Evolutionary conservation across 2,888 invertebrate species (phyloP).

Genomic region (Drosophila koepferae): DNA sequence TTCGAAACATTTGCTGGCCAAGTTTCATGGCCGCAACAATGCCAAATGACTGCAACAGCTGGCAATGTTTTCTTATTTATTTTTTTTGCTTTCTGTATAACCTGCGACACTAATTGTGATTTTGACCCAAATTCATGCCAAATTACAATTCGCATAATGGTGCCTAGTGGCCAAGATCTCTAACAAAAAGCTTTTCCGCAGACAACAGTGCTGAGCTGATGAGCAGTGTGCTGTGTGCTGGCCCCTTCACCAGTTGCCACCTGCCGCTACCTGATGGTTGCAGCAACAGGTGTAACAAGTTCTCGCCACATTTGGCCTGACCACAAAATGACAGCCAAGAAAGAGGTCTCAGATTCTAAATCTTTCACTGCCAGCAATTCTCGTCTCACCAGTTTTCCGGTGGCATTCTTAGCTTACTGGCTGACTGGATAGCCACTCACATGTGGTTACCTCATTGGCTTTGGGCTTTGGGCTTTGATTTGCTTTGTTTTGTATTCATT

Average conservation of each 20-base stretch:
- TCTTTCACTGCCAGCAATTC: slow-evolving; percentile 44
- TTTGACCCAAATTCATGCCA: slow-evolving; percentile 77
- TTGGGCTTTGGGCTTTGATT: slow-evolving; percentile 30
- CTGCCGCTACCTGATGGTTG: slow-evolving; percentile 5
- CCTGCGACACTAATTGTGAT: slow-evolving; percentile 72
- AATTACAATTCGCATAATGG: slow-evolving; percentile 68
- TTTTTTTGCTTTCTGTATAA: slow-evolving; percentile 29
- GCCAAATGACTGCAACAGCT: slow-evolving; percentile 32
- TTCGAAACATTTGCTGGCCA: slow-evolving; percentile 6
- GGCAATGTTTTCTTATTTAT: slow-evolving; percentile 8
- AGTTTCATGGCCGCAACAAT: slow-evolving; percentile 26
- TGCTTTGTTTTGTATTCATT: slow-evolving; percentile 68
- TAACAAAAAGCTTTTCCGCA: slow-evolving; percentile 40
- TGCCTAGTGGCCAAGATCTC: slow-evolving; percentile 39
- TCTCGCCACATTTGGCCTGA: slow-evolving; percentile 64
- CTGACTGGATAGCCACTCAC: slow-evolving; percentile 42
- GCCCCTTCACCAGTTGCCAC: slow-evolving; percentile 32
- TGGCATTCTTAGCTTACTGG: slow-evolving; percentile 24
- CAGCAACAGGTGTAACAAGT: slow-evolving; percentile 80
- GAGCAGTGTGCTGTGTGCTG: slow-evolving; percentile 16
- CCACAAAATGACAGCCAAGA: slow-evolving; percentile 74
- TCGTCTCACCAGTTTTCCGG: slow-evolving; percentile 63
- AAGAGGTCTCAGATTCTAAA: slow-evolving; percentile 68
- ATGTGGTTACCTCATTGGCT: slow-evolving; percentile 78
- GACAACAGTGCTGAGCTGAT: slow-evolving; percentile 31